phyloP scores from a whole-genome alignment of 2,113 vertebrate species.

The Apteryx mantelli region DNA sequence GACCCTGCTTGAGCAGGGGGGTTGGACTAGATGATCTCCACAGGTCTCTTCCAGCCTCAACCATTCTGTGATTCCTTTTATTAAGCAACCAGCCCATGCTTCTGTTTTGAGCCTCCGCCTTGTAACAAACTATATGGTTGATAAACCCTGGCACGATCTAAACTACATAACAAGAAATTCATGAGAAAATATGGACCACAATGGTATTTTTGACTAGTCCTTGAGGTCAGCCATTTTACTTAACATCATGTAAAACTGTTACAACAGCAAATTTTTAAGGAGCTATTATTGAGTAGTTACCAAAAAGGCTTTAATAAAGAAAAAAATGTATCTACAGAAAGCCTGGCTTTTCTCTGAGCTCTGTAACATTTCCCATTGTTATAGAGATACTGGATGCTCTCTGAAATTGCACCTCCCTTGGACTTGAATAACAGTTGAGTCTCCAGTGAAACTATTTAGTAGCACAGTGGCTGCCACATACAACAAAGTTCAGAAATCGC shows the following conservation, averaged over 20 bases:
- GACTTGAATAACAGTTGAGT: not conserved
- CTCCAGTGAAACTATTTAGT: not conserved
- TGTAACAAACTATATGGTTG: not conserved
- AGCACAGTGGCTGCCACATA: not conserved
- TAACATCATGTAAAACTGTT: not conserved
- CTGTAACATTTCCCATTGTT: not conserved
- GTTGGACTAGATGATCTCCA: not conserved
- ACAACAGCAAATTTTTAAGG: conserved; percentile 10
- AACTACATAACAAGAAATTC: not conserved
- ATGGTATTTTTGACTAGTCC: not conserved
- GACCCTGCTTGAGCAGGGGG: too few species aligned
- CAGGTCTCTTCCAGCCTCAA: not conserved
- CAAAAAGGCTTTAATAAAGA: not conserved
- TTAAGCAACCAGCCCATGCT: rapidly evolving
- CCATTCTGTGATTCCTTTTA: not conserved
- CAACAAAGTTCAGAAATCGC: not conserved
- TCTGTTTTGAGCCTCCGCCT: not conserved
- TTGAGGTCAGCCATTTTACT: not conserved
- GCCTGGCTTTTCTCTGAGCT: not conserved
- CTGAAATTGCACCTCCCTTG: not conserved
- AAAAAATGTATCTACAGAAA: not conserved
- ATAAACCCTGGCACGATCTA: not conserved
- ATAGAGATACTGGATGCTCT: not conserved
- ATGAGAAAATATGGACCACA: not conserved
- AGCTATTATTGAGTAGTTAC: not conserved